Percentiles rank a stretch among this genome's conserved stretches.
Conservation (phyloP, 2,113 vertebrate species). For the Phrynosoma platyrhinos region DNA sequence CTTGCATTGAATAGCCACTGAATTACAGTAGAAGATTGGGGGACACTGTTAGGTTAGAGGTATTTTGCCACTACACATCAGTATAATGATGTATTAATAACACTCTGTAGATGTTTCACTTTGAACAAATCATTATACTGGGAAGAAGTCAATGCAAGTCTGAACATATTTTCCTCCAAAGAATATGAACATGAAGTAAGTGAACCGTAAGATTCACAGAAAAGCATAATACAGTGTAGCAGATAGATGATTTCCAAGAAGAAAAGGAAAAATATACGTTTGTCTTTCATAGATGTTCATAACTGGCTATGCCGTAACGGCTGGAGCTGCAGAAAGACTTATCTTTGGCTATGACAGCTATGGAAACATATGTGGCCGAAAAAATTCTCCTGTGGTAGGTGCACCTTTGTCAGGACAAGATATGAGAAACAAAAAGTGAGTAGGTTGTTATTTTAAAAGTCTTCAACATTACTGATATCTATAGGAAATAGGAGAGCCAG, state of each 20-base stretch:
- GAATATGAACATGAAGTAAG: not conserved
- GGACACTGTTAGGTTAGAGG: not conserved
- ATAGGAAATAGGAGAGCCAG: not conserved
- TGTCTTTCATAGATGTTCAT: constrained; percentile 77
- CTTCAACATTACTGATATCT: not conserved
- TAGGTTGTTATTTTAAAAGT: constrained; percentile 24
- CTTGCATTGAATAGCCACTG: not conserved
- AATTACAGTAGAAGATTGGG: not conserved
- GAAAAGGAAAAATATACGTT: not conserved
- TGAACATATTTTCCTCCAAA: not conserved
- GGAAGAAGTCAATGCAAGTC: not conserved
- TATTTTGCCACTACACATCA: not conserved
- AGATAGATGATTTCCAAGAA: constrained; percentile 21
- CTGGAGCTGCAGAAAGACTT: constrained; percentile 80
- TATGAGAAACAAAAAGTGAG: constrained; percentile 83
- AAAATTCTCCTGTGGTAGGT: constrained; percentile 77
- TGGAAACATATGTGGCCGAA: constrained; percentile 82
- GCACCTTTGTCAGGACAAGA: constrained; percentile 84
- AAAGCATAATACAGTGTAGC: not conserved
- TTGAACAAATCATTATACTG: not conserved
- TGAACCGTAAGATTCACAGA: not conserved
- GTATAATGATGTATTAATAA: not conserved
- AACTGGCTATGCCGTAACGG: constrained; percentile 78
- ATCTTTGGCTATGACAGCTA: constrained; percentile 85
- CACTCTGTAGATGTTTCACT: not conserved